Conservation (phyloP, 2,113 vertebrate species). For the Gobiocypris rarus region DNA sequence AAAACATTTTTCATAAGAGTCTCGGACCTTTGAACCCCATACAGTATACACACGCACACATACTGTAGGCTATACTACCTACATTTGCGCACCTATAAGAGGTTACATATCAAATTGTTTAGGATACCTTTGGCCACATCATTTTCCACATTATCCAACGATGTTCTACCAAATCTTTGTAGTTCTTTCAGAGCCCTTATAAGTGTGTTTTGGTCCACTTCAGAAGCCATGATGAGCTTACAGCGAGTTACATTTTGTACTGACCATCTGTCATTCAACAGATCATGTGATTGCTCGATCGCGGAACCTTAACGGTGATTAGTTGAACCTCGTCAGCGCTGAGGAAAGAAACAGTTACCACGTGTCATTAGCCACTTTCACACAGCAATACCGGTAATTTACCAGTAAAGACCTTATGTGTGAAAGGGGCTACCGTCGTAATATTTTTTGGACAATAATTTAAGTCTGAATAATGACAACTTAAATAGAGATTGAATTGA, state of each 20-base stretch:
- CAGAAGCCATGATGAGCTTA: neutral
- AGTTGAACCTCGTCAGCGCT: neutral
- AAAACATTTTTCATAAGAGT: neutral
- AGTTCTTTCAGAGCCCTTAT: conserved; percentile 39
- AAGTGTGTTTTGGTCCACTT: neutral
- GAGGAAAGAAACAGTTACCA: neutral
- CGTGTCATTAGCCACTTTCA: neutral
- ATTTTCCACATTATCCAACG: conserved; percentile 42
- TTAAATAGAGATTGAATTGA: neutral
- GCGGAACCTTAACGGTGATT: neutral
- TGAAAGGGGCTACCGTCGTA: no score
- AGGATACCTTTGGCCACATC: conserved; percentile 32
- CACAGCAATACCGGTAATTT: no score
- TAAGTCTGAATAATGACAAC: neutral
- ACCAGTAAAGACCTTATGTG: no score
- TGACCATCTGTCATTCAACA: neutral
- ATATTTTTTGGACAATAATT: neutral
- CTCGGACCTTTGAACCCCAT: neutral
- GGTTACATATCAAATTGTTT: neutral
- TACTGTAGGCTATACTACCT: neutral
- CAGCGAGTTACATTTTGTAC: neutral
- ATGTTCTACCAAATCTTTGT: neutral
- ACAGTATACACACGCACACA: neutral
- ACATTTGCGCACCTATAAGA: neutral
- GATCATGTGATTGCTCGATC: neutral